These are phyloP conservation scores for Strix uralensis DNA, from an alignment of 2,113 vertebrate species.

Conservation along the genomic window DNA sequence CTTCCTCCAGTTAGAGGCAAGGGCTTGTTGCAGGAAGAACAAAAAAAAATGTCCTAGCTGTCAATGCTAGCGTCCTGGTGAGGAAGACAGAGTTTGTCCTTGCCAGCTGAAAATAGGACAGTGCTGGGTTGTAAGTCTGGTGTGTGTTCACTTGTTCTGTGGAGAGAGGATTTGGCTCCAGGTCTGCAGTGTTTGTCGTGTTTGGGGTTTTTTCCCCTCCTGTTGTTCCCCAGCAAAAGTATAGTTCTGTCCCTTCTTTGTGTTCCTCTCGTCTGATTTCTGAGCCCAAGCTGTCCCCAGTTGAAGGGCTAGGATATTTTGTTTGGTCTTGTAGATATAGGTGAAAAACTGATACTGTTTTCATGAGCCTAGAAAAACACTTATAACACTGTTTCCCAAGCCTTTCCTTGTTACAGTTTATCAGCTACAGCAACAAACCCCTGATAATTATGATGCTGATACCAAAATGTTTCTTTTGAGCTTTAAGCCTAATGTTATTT, in stretches of 20 bases:
- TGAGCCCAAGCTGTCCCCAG: not conserved
- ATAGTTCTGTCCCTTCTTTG: not conserved
- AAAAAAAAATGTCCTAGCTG: not conserved
- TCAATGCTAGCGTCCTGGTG: rapidly evolving
- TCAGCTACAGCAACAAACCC: not conserved
- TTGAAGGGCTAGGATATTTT: not conserved
- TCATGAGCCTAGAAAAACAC: not conserved
- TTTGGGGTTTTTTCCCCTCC: not conserved
- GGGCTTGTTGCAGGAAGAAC: not conserved
- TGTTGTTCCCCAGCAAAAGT: not conserved
- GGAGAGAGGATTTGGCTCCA: not conserved
- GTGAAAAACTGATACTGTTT: not conserved
- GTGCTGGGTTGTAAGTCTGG: not conserved
- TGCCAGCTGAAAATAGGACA: not conserved
- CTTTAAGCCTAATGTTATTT: not conserved
- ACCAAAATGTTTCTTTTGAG: not conserved
- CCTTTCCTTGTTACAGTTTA: not conserved
- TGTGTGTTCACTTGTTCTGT: not conserved
- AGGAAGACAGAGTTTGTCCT: not conserved
- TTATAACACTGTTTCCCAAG: not conserved
- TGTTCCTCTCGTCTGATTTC: not conserved
- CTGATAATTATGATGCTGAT: not conserved
- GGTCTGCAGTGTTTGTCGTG: not conserved
- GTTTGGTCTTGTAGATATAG: not conserved
- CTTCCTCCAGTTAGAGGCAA: not conserved